Conservation (phyloP, 2,888 invertebrate genomes). For the Diogma glabrata region DNA sequence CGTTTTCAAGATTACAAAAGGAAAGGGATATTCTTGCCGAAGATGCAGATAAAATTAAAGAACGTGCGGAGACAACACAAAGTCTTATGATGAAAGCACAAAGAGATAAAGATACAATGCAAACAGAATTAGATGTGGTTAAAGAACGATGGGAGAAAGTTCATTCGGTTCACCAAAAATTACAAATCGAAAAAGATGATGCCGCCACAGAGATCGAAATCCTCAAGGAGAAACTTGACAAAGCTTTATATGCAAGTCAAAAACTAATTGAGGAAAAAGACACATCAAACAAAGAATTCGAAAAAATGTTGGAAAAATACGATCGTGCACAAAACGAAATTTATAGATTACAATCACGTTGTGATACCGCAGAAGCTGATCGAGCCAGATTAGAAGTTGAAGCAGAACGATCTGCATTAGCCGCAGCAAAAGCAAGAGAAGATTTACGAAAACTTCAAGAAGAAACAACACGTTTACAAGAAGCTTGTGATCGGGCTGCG, state of each 20-base stretch:
- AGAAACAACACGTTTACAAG: conserved; percentile 72
- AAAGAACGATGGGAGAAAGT: conserved; percentile 84
- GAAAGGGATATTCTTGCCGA: conserved; percentile 74
- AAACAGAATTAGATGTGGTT: conserved; percentile 74
- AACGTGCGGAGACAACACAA: conserved; percentile 69
- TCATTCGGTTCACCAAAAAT: conserved; percentile 70
- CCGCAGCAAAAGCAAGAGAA: conserved; percentile 70
- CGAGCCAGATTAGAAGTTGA: conserved; percentile 77
- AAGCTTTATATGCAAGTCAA: conserved; percentile 67
- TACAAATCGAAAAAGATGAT: conserved; percentile 79
- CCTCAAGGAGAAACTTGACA: conserved; percentile 81
- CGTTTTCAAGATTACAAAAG: conserved; percentile 75
- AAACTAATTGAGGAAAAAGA: conserved; percentile 83
- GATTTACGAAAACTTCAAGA: conserved; percentile 80
- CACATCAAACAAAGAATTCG: conserved; percentile 78
- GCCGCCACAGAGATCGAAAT: conserved; percentile 75
- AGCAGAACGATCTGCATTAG: conserved; percentile 69
- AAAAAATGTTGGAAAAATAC: conserved; percentile 85
- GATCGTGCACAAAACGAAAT: conserved; percentile 86
- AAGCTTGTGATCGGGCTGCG: conserved; percentile 78
- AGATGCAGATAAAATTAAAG: conserved; percentile 70
- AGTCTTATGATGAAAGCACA: conserved; percentile 72
- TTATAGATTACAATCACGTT: conserved; percentile 76
- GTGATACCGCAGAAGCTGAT: conserved; percentile 79
- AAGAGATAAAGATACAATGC: conserved; percentile 71